Evolutionary conservation across 2,888 invertebrate genomes (phyloP).

Genomic region (Agonopterix subpropinquella): DNA sequence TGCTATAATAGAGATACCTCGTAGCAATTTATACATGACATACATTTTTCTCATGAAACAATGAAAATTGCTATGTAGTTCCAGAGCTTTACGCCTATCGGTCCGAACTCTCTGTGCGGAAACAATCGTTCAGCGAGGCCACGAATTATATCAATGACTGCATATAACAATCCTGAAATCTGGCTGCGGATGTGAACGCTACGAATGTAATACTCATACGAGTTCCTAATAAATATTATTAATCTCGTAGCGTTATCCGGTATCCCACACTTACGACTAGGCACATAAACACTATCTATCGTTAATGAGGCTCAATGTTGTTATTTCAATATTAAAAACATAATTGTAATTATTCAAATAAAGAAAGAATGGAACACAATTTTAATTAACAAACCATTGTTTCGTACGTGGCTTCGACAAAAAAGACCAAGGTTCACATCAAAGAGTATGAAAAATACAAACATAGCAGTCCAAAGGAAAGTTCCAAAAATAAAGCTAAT

Average conservation of each 20-base stretch:
- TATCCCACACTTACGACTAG: no score
- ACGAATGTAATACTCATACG: no score
- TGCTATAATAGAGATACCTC: constrained; percentile 24
- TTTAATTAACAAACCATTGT: constrained; percentile 13
- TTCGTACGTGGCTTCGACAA: constrained; percentile 17
- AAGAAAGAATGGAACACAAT: no score
- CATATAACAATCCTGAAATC: not conserved
- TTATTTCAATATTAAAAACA: no score
- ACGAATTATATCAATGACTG: constrained; percentile 39
- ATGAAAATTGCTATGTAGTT: constrained; percentile 24
- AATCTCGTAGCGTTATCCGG: no score
- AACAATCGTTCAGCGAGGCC: constrained; percentile 43
- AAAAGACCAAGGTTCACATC: constrained; percentile 31
- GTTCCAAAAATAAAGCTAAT: constrained; percentile 54
- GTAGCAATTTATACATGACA: constrained; percentile 34
- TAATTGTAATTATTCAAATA: no score
- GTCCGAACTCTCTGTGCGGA: constrained; percentile 38
- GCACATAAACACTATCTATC: no score
- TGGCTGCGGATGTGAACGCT: no score
- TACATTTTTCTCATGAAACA: constrained; percentile 47
- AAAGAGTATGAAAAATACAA: constrained; percentile 43
- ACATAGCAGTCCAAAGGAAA: constrained; percentile 42
- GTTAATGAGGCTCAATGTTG: no score
- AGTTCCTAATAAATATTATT: no score
- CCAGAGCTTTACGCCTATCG: constrained; percentile 32